Evolutionary conservation across 2,888 invertebrate genomes (phyloP).

Genomic region (Heteropelma amictum): DNA sequence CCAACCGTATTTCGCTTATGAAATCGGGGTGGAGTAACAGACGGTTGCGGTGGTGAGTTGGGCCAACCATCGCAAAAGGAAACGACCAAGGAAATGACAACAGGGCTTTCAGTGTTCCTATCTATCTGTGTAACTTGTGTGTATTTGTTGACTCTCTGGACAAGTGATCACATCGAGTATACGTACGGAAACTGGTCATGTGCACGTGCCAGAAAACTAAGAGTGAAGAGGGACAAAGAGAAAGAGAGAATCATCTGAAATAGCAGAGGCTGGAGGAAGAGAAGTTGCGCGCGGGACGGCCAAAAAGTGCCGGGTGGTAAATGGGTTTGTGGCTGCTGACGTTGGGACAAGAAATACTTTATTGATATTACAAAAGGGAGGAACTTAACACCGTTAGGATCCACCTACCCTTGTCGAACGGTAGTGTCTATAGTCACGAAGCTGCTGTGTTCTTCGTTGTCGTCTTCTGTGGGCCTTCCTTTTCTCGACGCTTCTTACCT

Average conservation of each 20-base stretch:
- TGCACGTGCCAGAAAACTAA: slow-evolving; percentile 34
- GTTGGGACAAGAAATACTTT: slow-evolving; percentile 61
- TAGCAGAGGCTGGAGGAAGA: slow-evolving; percentile 7
- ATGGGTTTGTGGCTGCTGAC: slow-evolving; percentile 61
- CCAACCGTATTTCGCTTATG: not conserved
- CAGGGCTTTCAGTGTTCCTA: slow-evolving; percentile 17
- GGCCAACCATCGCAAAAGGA: slow-evolving; percentile 31
- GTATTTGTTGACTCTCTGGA: slow-evolving; percentile 20
- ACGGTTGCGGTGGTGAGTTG: slow-evolving; percentile 1
- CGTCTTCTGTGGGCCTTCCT: no score
- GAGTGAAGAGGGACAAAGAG: slow-evolving; percentile 1
- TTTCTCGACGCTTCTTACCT: no score
- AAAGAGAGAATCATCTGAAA: not conserved
- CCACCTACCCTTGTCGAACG: slow-evolving; percentile 46
- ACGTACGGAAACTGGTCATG: slow-evolving; percentile 27
- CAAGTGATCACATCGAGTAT: slow-evolving; percentile 29
- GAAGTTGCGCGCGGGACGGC: slow-evolving; percentile 40
- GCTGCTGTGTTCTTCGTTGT: no score
- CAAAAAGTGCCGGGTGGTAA: slow-evolving; percentile 47
- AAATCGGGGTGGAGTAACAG: not conserved
- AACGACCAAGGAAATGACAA: slow-evolving; percentile 31
- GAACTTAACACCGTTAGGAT: slow-evolving; percentile 45
- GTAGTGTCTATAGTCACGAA: slow-evolving; percentile 6
- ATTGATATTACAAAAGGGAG: slow-evolving; percentile 60
- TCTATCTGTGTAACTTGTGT: slow-evolving; percentile 17